Base-by-base conservation (phyloP, 2,113 vertebrate species). In the Thinocorus orbignyianus region DNA sequence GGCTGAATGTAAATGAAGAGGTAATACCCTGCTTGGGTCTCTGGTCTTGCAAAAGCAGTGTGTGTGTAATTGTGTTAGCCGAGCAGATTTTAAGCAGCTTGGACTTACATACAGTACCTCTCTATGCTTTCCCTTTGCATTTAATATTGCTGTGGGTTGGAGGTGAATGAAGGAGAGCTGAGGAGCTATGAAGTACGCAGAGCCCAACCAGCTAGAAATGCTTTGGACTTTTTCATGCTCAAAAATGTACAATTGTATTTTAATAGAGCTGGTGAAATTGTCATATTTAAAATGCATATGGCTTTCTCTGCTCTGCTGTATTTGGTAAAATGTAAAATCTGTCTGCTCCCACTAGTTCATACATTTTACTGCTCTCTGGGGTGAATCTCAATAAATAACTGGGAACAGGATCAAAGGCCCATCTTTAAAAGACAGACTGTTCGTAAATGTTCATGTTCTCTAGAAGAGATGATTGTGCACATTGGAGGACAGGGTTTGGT, bases 351-450 rank as follows among this genome's bases (percentile, higher is more conserved):
- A 26, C 24, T 74, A 78, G 58, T 90, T 95, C 62, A 46, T 93
- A 46, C 33, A 2, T 81, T 95, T 97, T 92, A 95, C 74, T 94
- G 89, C 87, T 95, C 91, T 92, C 87, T 88, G 25, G 91, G 88
- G 87, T 88, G 64, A 92, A 94, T 93, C 93, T 90, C 78, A 93
- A 95, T 95, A 95, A 95, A 81, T 58, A 91, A 72, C 95, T 95
- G 93, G 95, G 94, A 89, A 95, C 49, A 23, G 65, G 96, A 97
- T 98, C 96, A 97, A 97, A 98, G 96, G 54, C 48, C 23, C 35
- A 68, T 91, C 72, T 92, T 90, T 86, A 60, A 90, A 81, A 69
- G 89, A 30, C 79, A 60, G 28, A 17, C 52, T 79, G 44, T 91
- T 95, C 61, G 9, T 86, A 87, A 64, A 42, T 76, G 70, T 70